phyloP scores from a whole-genome alignment of 2,113 vertebrate species.

The Origma solitaria region DNA sequence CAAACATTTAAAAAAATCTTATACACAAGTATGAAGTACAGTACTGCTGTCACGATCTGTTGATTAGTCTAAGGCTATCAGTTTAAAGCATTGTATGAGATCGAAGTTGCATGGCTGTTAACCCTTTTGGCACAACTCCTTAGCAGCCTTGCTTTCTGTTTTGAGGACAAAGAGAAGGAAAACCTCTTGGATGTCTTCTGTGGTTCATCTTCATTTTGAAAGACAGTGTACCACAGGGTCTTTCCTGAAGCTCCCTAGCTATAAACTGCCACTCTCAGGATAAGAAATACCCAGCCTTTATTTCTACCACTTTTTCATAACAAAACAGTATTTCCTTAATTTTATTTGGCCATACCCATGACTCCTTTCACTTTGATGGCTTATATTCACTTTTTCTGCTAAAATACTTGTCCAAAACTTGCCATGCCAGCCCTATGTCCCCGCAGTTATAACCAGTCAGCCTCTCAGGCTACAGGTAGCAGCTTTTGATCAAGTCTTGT shows the following conservation, averaged over 20 bases:
- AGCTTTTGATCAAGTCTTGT: neutral
- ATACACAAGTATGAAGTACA: neutral
- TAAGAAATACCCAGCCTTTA: neutral
- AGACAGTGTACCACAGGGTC: neutral
- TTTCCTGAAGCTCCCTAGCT: neutral
- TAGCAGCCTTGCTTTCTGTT: neutral
- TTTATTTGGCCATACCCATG: neutral
- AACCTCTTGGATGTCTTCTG: neutral
- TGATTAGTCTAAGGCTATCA: neutral
- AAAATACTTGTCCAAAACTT: neutral
- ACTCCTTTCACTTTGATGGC: neutral
- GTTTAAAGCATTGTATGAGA: neutral
- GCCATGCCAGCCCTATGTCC: neutral
- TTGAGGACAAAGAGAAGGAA: neutral
- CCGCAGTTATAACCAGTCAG: neutral
- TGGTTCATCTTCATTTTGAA: neutral
- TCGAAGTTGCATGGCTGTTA: neutral
- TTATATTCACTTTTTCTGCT: neutral
- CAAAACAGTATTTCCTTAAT: neutral
- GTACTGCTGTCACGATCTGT: neutral
- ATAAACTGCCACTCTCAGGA: neutral
- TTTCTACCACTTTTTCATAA: neutral
- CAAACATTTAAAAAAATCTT: neutral
- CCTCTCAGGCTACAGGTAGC: neutral
- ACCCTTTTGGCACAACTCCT: neutral